Evolutionary conservation across 2,113 vertebrate genomes (phyloP).

Genomic region (Indicator maculatus): DNA sequence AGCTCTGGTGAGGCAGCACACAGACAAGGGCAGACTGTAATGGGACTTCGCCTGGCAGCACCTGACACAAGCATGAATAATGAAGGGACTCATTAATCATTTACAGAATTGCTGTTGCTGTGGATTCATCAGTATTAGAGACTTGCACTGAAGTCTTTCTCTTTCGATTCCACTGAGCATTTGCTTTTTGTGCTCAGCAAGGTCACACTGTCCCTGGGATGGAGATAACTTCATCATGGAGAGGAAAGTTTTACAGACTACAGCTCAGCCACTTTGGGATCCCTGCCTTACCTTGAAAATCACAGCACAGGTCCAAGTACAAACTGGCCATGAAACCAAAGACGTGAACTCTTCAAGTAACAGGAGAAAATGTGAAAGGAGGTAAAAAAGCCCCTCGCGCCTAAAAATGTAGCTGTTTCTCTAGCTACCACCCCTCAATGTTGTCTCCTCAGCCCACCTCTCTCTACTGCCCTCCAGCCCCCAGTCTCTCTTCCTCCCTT

Average conservation of each 20-base stretch:
- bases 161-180: background rate
- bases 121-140: background rate
- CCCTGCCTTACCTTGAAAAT: background rate
- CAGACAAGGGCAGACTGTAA: background rate
- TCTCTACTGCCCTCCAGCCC: background rate
- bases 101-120: constrained; percentile 19
- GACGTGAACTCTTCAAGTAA: fast-evolving
- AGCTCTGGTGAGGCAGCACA: background rate
- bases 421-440: fast-evolving
- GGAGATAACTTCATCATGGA: background rate
- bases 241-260: background rate
- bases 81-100: constrained; percentile 46
- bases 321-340: background rate
- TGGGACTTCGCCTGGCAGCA: background rate
- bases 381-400: background rate
- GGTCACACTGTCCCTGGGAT: background rate
- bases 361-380: background rate
- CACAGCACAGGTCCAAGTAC: fast-evolving
- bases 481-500: background rate
- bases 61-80: constrained; percentile 34
- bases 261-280: background rate
- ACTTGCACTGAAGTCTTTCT: background rate
- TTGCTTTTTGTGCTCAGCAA: background rate
- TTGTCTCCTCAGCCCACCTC: fast-evolving
- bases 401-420: fast-evolving